phyloP scores from a whole-genome alignment of 2,797 vertebrate genomes.

The Galagoides demidoff region DNA sequence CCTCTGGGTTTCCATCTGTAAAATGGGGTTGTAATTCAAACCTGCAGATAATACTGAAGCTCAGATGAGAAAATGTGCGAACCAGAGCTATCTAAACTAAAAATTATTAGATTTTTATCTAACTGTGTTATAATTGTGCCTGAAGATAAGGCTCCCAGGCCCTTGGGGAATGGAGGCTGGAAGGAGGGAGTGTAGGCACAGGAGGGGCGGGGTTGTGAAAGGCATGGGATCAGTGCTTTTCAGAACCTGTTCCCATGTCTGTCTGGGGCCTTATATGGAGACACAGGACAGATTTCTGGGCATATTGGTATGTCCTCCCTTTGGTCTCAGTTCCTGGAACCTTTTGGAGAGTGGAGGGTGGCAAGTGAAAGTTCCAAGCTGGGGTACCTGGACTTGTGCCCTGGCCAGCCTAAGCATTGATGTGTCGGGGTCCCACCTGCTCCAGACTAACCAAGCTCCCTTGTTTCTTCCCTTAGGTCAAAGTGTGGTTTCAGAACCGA shows the following conservation, averaged over 20 bases:
- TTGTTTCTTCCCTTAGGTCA: slow-evolving; percentile 90
- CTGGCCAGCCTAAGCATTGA: background rate
- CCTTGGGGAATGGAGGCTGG: background rate
- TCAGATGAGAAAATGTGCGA: background rate
- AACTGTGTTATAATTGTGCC: background rate
- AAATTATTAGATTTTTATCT: no score
- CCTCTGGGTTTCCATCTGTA: background rate
- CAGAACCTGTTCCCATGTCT: background rate
- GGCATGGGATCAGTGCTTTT: background rate
- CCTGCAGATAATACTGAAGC: background rate
- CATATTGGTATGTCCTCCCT: background rate
- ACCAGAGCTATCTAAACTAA: background rate
- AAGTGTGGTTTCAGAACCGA: slow-evolving; percentile 99
- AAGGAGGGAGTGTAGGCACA: background rate
- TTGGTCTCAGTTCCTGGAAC: background rate
- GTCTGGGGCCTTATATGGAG: background rate
- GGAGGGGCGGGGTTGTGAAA: background rate
- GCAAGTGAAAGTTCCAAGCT: background rate
- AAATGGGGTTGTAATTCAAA: background rate
- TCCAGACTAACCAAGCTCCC: slow-evolving; percentile 31
- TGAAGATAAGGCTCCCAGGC: background rate
- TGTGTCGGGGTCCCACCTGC: background rate
- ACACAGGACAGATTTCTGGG: background rate
- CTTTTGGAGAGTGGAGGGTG: background rate
- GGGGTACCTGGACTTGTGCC: background rate